Percentiles rank a stretch among this genome's conserved stretches.
Conservation (phyloP, 2,113 vertebrate genomes). For the Pelobates fuscus region DNA sequence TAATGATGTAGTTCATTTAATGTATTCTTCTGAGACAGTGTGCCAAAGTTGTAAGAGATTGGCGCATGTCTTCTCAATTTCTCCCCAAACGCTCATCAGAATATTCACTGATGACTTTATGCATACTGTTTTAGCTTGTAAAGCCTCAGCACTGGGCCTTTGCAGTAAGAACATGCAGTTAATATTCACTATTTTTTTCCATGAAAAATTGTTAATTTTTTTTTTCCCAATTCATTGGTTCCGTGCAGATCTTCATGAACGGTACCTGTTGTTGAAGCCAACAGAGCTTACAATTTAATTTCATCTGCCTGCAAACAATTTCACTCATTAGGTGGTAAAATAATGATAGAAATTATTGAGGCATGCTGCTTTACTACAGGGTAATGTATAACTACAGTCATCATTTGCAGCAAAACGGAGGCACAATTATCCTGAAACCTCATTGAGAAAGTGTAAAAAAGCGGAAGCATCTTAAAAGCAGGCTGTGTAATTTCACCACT, state of each 20-base stretch:
- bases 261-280: conserved; percentile 91
- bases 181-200: neutral
- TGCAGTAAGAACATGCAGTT: too few relatives aligned
- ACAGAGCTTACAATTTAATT: conserved; percentile 92
- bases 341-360: conserved; percentile 82
- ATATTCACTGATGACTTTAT: too few relatives aligned
- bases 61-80: too few relatives aligned
- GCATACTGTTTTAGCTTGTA: too few relatives aligned
- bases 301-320: conserved; percentile 91
- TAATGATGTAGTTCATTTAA: too few relatives aligned
- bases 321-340: conserved; percentile 85
- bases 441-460: conserved; percentile 59
- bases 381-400: conserved; percentile 73
- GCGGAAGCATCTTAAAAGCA: conserved; percentile 54
- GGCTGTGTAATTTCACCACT: conserved; percentile 46
- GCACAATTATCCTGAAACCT: conserved; percentile 72
- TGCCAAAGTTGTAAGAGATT: too few relatives aligned
- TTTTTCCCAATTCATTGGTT: conserved; percentile 64
- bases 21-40: too few relatives aligned
- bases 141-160: too few relatives aligned
- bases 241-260: conserved; percentile 74
- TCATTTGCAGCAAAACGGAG: conserved; percentile 72
- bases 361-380: conserved; percentile 75
- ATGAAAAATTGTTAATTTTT: conserved; percentile 55
- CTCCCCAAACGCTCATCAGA: too few relatives aligned